Conservation (phyloP, 2,113 vertebrate species). For the Ctenodactylus gundi region DNA sequence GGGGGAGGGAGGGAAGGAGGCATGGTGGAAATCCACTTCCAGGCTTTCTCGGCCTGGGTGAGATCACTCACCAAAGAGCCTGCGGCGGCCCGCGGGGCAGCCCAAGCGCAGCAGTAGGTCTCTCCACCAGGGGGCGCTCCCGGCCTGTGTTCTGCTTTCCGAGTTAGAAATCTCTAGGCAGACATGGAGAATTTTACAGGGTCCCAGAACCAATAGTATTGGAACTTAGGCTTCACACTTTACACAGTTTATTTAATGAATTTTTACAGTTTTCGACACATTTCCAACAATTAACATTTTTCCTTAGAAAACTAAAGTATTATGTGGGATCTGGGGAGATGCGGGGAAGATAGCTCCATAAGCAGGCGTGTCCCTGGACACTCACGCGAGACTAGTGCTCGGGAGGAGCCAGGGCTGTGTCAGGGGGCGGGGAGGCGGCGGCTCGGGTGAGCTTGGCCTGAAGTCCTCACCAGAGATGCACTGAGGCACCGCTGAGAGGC, state of each 20-base stretch:
- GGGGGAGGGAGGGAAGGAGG: background rate
- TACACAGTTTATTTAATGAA: background rate
- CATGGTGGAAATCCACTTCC: background rate
- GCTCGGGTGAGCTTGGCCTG: background rate
- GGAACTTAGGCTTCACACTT: conserved; percentile 24
- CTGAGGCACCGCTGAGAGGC: background rate
- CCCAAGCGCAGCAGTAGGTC: background rate
- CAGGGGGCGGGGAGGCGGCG: background rate
- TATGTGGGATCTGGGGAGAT: background rate
- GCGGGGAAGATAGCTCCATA: background rate
- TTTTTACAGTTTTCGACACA: conserved; percentile 37
- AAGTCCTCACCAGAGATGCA: background rate
- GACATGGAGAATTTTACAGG: background rate
- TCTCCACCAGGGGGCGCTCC: conserved; percentile 70
- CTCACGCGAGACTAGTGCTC: background rate
- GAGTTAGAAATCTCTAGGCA: background rate
- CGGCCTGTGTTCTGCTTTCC: background rate
- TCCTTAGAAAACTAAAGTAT: background rate
- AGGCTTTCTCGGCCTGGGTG: conserved; percentile 33
- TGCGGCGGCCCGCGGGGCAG: background rate
- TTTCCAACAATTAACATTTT: background rate
- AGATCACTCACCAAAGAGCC: background rate
- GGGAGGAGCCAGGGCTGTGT: background rate
- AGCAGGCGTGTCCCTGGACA: accelerated
- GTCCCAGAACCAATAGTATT: background rate